Base-by-base conservation (phyloP, 2,888 invertebrate species). In the Pecten maximus region DNA sequence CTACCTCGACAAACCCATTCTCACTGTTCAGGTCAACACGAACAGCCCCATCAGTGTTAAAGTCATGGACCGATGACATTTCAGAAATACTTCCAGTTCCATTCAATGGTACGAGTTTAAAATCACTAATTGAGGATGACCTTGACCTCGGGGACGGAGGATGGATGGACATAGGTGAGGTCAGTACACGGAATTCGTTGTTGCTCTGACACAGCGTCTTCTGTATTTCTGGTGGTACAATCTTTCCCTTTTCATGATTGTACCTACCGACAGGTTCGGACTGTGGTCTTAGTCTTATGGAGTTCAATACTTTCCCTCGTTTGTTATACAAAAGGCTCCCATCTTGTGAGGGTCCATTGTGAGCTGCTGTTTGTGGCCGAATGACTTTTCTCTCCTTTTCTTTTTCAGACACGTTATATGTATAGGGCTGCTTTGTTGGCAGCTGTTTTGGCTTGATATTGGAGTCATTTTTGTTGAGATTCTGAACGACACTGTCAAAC, bases 281-380 rank as follows among this genome's bases (percentile, higher is more conserved):
- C 28, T 94, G 91, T 15, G 94, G 94, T 19, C 95, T 92, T 4
- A 94, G 89, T 23, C 94, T 90, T 23, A 94, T 94, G 16, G 94
- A 91, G 60, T 93, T 94, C 60, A 95, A 90, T n/a, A 94, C 86
- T 39, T 91, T 91, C 86, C 93, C 93, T 74, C 92, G 92, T 44
- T 91, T 90, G 90, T 94, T 94, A 89, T 95, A 94, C 40, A 95
- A 88, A 23, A 94, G 90, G 88, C 95, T 94, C 12, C 94, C 95
- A 40, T 93, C 92, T 0, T 89, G 91, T 28, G 94, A 93, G 10
- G 95, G 95, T 40, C 94, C 94, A 87, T 91, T 93, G 19, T 90
- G 89, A 0, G 44, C 40, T 19, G 89, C 74, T 19, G 89, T 91
- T 40, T 48, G 86, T 19, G 40, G 44, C n/a, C 87, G 86, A 87